These are phyloP conservation scores for Vollenhovia emeryi DNA, from an alignment of 1,140 invertebrate genomes.

Conservation along the genomic window DNA sequence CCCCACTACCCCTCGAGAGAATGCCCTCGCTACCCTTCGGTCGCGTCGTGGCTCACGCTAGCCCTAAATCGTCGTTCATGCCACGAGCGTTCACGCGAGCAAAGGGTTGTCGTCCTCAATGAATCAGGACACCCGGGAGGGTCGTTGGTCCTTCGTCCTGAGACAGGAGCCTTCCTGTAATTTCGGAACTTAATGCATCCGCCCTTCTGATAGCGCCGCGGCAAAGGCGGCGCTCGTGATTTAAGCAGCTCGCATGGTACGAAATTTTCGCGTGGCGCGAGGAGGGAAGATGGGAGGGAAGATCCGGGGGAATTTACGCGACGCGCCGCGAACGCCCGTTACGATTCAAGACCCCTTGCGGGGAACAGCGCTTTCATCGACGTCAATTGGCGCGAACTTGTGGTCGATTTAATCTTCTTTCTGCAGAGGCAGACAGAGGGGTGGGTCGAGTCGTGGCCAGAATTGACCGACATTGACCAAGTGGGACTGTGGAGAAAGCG, in stretches of 20 bases:
- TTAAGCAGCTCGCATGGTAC: conserved; percentile 43
- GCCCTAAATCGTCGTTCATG: conserved; percentile 70
- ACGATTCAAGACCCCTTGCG: not conserved
- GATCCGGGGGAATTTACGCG: conserved; percentile 13
- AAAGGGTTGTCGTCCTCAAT: conserved; percentile 70
- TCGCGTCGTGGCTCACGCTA: conserved; percentile 56
- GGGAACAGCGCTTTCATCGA: not conserved
- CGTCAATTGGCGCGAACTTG: conserved; percentile 13
- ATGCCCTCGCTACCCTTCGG: conserved; percentile 39
- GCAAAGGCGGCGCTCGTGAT: conserved; percentile 37
- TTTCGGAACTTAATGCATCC: conserved; percentile 64
- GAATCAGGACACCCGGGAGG: conserved; percentile 73
- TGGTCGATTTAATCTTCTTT: conserved; percentile 6
- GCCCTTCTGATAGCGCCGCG: conserved; percentile 34
- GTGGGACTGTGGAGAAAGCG: not conserved
- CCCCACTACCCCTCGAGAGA: conserved; percentile 36
- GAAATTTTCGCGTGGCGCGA: conserved; percentile 37
- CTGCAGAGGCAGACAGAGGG: too few relatives aligned
- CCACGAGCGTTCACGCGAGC: conserved; percentile 71
- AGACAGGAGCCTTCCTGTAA: conserved; percentile 63
- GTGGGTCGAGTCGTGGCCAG: not conserved
- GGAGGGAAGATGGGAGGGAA: not conserved
- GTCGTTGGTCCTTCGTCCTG: conserved; percentile 66
- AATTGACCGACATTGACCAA: not conserved
- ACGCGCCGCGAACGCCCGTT: conserved; percentile 1